Conservation (phyloP, 2,888 invertebrate genomes). For the Zeuzera pyrina region DNA sequence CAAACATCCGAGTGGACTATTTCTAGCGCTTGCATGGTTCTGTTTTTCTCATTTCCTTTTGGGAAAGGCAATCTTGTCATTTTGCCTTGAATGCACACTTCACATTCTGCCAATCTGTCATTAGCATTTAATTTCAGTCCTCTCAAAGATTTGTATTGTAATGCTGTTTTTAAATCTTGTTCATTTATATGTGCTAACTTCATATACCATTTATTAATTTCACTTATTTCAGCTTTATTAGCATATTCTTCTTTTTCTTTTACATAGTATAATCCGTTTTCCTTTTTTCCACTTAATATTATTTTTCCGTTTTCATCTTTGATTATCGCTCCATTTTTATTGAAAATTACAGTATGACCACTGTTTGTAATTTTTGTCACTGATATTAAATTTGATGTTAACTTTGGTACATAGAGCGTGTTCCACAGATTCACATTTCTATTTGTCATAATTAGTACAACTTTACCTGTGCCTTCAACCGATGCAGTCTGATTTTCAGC, state of each 20-base stretch:
- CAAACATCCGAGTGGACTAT: slow-evolving; percentile 13
- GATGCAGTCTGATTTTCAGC: no score
- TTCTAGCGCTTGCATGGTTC: slow-evolving; percentile 7
- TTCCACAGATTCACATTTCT: no score
- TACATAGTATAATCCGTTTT: neutral
- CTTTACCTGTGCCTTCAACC: no score
- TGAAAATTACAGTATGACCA: neutral
- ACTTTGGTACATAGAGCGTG: no score
- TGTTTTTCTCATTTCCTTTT: neutral
- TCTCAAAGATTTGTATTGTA: neutral
- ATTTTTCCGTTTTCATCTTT: neutral
- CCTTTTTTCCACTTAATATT: neutral
- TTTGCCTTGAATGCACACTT: neutral
- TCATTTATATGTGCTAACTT: neutral
- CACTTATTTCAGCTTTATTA: no score
- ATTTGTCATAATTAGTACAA: no score
- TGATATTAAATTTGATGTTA: no score
- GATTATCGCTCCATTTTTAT: neutral
- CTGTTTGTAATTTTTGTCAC: neutral
- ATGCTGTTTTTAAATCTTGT: neutral
- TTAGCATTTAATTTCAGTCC: neutral
- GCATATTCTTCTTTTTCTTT: neutral
- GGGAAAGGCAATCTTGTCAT: neutral
- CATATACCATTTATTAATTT: neutral
- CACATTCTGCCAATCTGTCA: neutral